These are phyloP conservation scores for Oreonectes daqikongensis DNA, from an alignment of 2,797 vertebrate genomes.

Conservation along the genomic window DNA sequence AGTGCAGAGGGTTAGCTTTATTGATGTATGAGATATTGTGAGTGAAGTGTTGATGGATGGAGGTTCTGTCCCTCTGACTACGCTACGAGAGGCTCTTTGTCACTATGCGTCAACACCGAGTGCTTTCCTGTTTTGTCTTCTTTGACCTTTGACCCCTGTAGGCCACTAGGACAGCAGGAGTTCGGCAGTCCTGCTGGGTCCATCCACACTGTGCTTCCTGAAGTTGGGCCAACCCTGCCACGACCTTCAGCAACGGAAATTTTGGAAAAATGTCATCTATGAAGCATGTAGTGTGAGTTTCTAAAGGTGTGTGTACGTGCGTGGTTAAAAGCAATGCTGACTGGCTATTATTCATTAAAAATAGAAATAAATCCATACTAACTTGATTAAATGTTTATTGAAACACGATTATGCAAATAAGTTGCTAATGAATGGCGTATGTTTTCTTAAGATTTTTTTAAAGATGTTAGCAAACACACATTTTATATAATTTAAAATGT, in stretches of 20 bases:
- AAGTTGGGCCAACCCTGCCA: conserved; percentile 41
- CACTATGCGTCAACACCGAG: conserved; percentile 48
- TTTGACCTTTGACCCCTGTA: conserved; percentile 48
- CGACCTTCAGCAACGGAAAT: conserved; percentile 48
- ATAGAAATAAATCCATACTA: conserved; percentile 11
- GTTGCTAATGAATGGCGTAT: not conserved
- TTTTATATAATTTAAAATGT: not conserved
- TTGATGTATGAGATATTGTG: conserved; percentile 19
- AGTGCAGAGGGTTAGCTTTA: not conserved
- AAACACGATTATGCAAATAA: not conserved
- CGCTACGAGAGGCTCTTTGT: conserved; percentile 46
- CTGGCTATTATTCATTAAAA: conserved; percentile 1
- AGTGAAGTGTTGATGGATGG: conserved; percentile 36
- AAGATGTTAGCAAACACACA: not conserved
- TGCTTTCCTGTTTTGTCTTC: conserved; percentile 53
- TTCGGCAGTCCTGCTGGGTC: conserved; percentile 38
- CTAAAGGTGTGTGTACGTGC: not conserved
- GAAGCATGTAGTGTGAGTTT: conserved; percentile 14
- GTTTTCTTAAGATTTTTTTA: too few species aligned
- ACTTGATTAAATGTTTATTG: not conserved
- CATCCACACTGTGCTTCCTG: conserved; percentile 43
- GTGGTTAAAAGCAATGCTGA: not conserved
- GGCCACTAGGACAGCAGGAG: conserved; percentile 56
- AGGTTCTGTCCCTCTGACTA: conserved; percentile 37
- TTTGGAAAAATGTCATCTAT: conserved; percentile 15